Base-by-base conservation (phyloP, 2,797 vertebrate species). In the Smutsia gigantea region DNA sequence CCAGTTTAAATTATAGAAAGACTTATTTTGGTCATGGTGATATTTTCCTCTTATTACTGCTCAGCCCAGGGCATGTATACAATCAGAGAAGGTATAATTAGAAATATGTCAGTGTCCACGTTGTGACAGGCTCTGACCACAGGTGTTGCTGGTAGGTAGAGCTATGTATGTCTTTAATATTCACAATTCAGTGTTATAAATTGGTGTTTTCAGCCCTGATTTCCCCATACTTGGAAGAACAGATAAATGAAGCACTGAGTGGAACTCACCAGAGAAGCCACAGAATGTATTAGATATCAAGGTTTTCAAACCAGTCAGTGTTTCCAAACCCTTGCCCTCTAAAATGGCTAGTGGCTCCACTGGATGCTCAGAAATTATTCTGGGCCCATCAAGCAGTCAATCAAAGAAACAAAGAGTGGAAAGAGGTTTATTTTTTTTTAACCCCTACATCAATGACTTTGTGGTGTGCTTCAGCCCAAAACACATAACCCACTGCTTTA, bases 381-480 rank as follows among this genome's bases (percentile, higher is more conserved):
- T 87, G 42, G 34, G 42, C n/a, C 23, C 64, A 68, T 12, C 4
- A 93, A 27, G 17, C 46, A 82, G 42, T 39, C 55, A 94, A 53
- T 13, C 39, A 95, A 93, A 86, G 27, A 90, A 88, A 66, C 77
- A 92, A 97, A 95, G 10, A 15, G 12, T 84, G 7, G 14, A 82
- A 87, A 87, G 55, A 27, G 34, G 27, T 18, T 53, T 83, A 2
- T 84, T 87, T 87, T 29, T 89, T 92, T 53, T 93, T 72, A 81
- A 95, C 31, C 66, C 15, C 31, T 86, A 93, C 37, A 93, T 89
- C 82, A 97, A 34, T 85, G 57, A 69, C n/a, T 96, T 91, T 63
- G 69, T 64, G 42, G 39, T 1, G 37, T 59, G 46, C 51, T 69
- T 96, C 61, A 37, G 51, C 59, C 49, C 53, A 93, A 81, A 81